phyloP scores from a whole-genome alignment of 2,888 invertebrate species.

The Drosophila macrospina region DNA sequence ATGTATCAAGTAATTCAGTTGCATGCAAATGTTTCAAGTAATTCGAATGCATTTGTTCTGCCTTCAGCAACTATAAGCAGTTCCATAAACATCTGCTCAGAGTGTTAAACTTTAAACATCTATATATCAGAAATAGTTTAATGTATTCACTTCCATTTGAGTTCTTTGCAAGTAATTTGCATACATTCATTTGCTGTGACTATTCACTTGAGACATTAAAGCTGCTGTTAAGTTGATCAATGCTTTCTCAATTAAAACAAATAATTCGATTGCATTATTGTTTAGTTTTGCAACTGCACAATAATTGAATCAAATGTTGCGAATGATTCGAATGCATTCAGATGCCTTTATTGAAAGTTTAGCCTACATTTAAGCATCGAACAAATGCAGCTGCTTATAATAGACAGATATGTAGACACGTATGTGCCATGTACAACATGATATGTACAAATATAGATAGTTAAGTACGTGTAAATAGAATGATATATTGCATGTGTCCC shows the following conservation, averaged over 20 bases:
- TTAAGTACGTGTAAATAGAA: slow-evolving; percentile 30
- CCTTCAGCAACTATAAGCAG: background rate
- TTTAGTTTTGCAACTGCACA: too few species aligned
- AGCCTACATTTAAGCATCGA: background rate
- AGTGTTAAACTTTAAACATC: too few species aligned
- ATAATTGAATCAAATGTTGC: slow-evolving; percentile 4
- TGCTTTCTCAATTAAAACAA: too few species aligned
- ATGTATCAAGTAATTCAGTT: background rate
- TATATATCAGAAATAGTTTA: background rate
- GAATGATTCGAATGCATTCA: background rate
- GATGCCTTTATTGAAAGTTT: background rate
- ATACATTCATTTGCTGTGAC: too few species aligned
- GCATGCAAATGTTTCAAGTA: background rate
- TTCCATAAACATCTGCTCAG: background rate
- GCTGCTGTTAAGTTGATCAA: too few species aligned
- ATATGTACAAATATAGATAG: slow-evolving; percentile 21
- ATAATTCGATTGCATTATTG: too few species aligned
- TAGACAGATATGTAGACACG: background rate
- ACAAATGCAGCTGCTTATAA: slow-evolving; percentile 3
- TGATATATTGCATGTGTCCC: slow-evolving; percentile 31
- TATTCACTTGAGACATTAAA: too few species aligned
- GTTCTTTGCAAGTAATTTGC: too few species aligned
- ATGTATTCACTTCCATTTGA: background rate
- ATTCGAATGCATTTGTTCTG: background rate
- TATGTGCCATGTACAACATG: background rate